A percentile compares a stretch with the other conserved stretches of the same genome.
Conservation (phyloP, 2,888 invertebrate species). For the Unio pictorum region DNA sequence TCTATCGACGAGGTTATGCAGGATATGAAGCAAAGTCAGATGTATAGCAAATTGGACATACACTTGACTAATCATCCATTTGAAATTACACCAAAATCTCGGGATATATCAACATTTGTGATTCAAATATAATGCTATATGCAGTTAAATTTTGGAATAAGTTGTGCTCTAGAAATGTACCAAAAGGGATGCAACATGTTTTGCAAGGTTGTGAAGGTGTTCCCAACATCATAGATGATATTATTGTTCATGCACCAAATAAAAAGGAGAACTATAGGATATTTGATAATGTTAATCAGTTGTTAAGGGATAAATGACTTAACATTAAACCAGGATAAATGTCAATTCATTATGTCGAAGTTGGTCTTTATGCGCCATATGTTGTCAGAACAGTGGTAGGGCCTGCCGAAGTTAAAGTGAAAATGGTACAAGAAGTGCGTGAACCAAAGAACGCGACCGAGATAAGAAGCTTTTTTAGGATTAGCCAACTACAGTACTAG, state of each 20-base stretch:
- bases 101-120: slow-evolving; percentile 9
- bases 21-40: slow-evolving; percentile 5
- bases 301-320: slow-evolving; percentile 8
- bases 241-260: slow-evolving; percentile 9
- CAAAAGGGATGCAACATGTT: not conserved
- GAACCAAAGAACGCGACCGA: slow-evolving; percentile 12
- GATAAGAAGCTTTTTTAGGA: not conserved
- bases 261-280: slow-evolving; percentile 4
- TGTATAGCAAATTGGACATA: slow-evolving; percentile 21
- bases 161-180: not conserved
- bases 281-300: slow-evolving; percentile 2
- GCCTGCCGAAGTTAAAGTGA: slow-evolving; percentile 9
- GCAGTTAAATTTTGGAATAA: slow-evolving; percentile 7
- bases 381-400: slow-evolving; percentile 7
- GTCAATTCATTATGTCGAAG: slow-evolving; percentile 14
- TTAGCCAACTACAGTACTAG: not conserved
- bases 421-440: slow-evolving; percentile 9
- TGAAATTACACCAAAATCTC: not conserved
- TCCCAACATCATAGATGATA: slow-evolving; percentile 9
- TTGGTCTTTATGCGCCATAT: slow-evolving; percentile 17
- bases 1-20: slow-evolving; percentile 19
- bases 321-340: slow-evolving; percentile 17
- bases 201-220: slow-evolving; percentile 12
- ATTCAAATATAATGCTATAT: slow-evolving; percentile 3
- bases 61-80: slow-evolving; percentile 12